A percentile compares a stretch with the other conserved stretches of the same genome.
Conservation (phyloP, 2,797 vertebrate genomes). For the Ataeniobius toweri region DNA sequence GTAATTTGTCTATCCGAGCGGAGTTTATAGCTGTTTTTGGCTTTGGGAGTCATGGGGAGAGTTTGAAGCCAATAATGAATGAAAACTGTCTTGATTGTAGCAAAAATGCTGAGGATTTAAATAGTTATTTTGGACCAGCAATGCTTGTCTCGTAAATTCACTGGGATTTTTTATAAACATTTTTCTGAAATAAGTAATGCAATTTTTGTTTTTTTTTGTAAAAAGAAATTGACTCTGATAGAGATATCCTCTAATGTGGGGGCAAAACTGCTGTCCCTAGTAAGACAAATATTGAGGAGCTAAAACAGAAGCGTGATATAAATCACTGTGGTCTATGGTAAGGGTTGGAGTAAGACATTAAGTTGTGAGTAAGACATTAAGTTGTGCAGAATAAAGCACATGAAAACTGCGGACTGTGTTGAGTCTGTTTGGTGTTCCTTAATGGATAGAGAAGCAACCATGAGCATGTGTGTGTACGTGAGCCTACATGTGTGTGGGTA, state of each 20-base stretch:
- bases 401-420: neutral
- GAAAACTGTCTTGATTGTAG: neutral
- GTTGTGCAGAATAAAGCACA: neutral
- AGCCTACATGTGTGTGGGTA: neutral
- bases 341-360: neutral
- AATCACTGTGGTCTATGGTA: neutral
- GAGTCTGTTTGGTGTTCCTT: neutral
- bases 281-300: neutral
- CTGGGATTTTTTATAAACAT: neutral
- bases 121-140: neutral
- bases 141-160: too few species aligned
- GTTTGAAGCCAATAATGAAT: conserved; percentile 6
- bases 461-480: neutral
- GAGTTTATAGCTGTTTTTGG: too few species aligned
- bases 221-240: neutral
- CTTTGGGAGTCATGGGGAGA: neutral
- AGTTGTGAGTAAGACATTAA: neutral
- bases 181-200: neutral
- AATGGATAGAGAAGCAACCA: neutral
- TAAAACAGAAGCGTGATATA: neutral
- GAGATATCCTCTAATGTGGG: neutral
- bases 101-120: neutral
- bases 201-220: neutral
- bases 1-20: too few species aligned
- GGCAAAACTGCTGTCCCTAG: too few species aligned